phyloP scores from a whole-genome alignment of 2,113 vertebrate genomes.

The Aegotheles bennettii region DNA sequence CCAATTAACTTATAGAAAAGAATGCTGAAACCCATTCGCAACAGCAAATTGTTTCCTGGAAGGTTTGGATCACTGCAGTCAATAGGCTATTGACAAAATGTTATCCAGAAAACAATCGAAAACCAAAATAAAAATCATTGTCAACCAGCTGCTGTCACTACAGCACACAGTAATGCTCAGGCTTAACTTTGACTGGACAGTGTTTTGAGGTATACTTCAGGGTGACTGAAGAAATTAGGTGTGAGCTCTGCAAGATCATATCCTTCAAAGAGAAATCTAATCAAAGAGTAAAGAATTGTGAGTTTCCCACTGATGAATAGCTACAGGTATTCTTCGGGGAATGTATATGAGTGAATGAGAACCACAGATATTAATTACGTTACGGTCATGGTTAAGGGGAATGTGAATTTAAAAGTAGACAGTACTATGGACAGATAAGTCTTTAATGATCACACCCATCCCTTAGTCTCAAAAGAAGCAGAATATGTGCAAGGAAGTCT shows the following conservation, averaged over 20 bases:
- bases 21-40: constrained; percentile 6
- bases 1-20: constrained; percentile 1
- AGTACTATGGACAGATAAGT: neutral
- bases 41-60: constrained; percentile 27
- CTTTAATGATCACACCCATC: neutral
- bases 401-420: neutral
- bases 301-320: neutral
- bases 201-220: neutral
- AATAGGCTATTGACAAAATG: neutral
- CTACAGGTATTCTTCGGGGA: neutral
- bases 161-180: neutral
- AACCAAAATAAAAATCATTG: neutral
- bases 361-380: neutral
- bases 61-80: neutral
- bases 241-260: neutral
- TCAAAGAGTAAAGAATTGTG: neutral
- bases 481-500: neutral
- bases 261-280: neutral
- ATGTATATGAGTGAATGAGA: neutral
- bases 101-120: neutral
- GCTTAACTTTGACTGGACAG: neutral
- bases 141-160: neutral
- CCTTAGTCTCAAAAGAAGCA: neutral
- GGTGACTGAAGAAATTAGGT: neutral
- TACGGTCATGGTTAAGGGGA: neutral